Percentiles rank a stretch among this genome's conserved stretches.
phyloP scores from a whole-genome alignment of 2,888 invertebrate species.

The Matsumyia berberina region DNA sequence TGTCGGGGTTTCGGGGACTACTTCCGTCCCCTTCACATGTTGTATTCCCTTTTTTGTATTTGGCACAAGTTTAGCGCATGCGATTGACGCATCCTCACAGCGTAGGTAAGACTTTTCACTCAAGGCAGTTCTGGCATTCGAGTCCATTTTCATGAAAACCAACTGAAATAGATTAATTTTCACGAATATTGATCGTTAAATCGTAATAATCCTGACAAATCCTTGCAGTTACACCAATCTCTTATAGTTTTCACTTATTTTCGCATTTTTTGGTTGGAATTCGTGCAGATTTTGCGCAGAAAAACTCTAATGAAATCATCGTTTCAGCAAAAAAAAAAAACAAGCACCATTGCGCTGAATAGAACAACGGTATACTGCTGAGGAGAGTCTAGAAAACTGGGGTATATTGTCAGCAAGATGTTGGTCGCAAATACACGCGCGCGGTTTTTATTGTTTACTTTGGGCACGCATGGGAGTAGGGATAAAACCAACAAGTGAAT shows the following conservation, averaged over 20 bases:
- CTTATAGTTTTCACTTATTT: constrained; percentile 8
- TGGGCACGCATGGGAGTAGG: constrained; percentile 55
- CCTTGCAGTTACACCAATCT: not conserved
- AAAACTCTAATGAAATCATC: constrained; percentile 61
- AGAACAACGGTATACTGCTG: constrained; percentile 12
- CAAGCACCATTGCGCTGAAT: constrained; percentile 30
- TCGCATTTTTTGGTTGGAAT: constrained; percentile 6
- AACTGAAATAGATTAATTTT: constrained; percentile 29
- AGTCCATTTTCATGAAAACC: constrained; percentile 2
- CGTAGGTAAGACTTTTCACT: not conserved
- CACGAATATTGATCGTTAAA: constrained; percentile 28
- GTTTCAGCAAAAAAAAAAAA: constrained; percentile 31
- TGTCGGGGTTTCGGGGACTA: constrained; percentile 2
- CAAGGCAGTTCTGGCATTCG: too few species aligned
- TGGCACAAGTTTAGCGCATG: constrained; percentile 58
- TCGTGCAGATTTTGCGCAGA: constrained; percentile 55
- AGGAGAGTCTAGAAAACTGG: not conserved
- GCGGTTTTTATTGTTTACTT: constrained; percentile 66
- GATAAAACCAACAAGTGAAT: constrained; percentile 75
- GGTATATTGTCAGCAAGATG: not conserved
- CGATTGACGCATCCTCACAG: constrained; percentile 21
- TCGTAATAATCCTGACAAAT: constrained; percentile 17
- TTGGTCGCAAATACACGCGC: constrained; percentile 40
- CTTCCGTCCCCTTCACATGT: constrained; percentile 7
- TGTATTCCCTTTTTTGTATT: not conserved